Conservation (phyloP, 2,888 invertebrate genomes). For the Eustalomyia histrio region DNA sequence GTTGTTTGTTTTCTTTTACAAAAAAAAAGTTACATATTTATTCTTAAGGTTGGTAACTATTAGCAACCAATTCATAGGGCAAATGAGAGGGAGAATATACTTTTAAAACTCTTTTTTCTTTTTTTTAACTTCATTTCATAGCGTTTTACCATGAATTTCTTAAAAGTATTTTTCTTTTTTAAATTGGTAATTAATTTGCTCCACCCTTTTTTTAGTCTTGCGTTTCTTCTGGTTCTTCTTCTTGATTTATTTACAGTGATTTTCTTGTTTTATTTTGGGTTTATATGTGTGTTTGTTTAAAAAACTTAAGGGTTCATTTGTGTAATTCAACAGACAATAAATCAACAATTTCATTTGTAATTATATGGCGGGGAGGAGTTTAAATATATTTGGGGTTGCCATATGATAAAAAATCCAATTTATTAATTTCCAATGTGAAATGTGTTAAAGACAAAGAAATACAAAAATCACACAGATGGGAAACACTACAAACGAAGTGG, state of each 20-base stretch:
- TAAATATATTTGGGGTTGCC: constrained; percentile 11
- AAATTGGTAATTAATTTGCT: constrained; percentile 59
- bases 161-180: constrained; percentile 14
- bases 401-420: not conserved
- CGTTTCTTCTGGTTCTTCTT: constrained; percentile 27
- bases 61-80: not conserved
- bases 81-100: not conserved
- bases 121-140: not conserved
- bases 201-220: constrained; percentile 53
- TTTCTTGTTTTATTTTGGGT: constrained; percentile 29
- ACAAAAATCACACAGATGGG: too few relatives aligned
- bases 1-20: constrained; percentile 34
- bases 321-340: constrained; percentile 28
- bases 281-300: constrained; percentile 40
- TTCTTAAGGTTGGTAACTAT: constrained; percentile 31
- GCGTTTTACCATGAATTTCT: constrained; percentile 15
- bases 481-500: too few relatives aligned
- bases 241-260: constrained; percentile 20
- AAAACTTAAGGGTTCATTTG: constrained; percentile 52
- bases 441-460: too few relatives aligned
- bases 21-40: not conserved
- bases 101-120: not conserved
- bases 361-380: constrained; percentile 42
- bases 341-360: constrained; percentile 47
- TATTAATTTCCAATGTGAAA: too few relatives aligned